These are phyloP conservation scores for Oryctolagus cuniculus DNA, from an alignment of 2,113 vertebrate genomes.

Conservation along the genomic window mOryCun1.1 NC_091453.1:50005501-50006000, in stretches of 20 bases:
- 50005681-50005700: slow-evolving; percentile 36
- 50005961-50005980: background rate
- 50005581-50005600: background rate
- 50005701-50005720: slow-evolving; percentile 69
- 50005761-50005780: slow-evolving; percentile 70
- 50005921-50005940: background rate
- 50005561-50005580: background rate
- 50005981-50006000: background rate
- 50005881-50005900: background rate
- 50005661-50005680: slow-evolving; percentile 55
- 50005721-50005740: slow-evolving; percentile 60
- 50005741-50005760: slow-evolving; percentile 63
- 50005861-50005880: slow-evolving; percentile 44
- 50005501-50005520: background rate
- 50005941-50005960: background rate
- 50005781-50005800: slow-evolving; percentile 70
- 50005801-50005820: slow-evolving; percentile 61
- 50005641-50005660: background rate
- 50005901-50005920: slow-evolving; percentile 53
- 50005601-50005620: background rate
- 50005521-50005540: background rate
- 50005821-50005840: slow-evolving; percentile 21
- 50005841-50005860: slow-evolving; percentile 40
- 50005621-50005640: slow-evolving; percentile 43
- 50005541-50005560: background rate